A percentile compares a stretch with the other conserved stretches of the same genome.
phyloP scores from a whole-genome alignment of 2,113 vertebrate genomes.

The Engraulis encrasicolus region DNA sequence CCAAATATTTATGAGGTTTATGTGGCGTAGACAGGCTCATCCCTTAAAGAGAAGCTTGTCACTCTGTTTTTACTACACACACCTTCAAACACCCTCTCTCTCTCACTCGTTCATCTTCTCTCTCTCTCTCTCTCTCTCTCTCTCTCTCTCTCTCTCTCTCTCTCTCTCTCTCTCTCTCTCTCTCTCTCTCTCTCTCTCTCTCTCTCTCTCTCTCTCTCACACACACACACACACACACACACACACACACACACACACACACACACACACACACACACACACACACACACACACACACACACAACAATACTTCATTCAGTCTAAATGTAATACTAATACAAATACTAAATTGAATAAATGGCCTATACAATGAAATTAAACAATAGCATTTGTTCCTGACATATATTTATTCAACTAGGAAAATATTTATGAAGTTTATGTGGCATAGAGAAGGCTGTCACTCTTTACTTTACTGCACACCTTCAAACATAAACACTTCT shows the following conservation, averaged over 20 bases:
- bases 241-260: constrained; percentile 2
- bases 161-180: background rate
- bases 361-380: too few relatives aligned
- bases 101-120: background rate
- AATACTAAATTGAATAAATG: too few relatives aligned
- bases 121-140: constrained; percentile 28
- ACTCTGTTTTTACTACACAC: background rate
- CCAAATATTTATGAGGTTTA: constrained; percentile 2
- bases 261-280: background rate
- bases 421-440: too few relatives aligned
- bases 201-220: constrained; percentile 31
- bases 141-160: constrained; percentile 31
- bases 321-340: too few relatives aligned
- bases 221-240: background rate
- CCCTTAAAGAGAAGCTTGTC: background rate
- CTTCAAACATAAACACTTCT: too few relatives aligned
- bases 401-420: too few relatives aligned
- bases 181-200: background rate
- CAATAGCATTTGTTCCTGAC: too few relatives aligned
- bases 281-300: background rate
- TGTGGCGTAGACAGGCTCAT: background rate
- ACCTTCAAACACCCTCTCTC: background rate
- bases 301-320: too few relatives aligned
- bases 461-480: too few relatives aligned
- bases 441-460: too few relatives aligned